Conservation (phyloP, 1,140 invertebrate genomes). For the Drosophila ficusphila region DNA sequence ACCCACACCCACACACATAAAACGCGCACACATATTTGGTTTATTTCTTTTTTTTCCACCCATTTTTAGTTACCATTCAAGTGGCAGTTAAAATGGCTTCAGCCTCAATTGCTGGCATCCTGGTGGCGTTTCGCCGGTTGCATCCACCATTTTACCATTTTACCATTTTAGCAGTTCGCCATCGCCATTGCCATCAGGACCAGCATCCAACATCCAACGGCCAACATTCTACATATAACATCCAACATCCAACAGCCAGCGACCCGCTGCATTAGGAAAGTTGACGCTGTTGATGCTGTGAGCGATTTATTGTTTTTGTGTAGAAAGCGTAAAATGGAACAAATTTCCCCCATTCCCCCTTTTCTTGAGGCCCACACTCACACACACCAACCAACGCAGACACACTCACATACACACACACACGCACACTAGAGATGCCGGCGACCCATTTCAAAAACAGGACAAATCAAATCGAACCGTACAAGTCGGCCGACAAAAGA, state of each 20-base stretch:
- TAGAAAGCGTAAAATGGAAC: conserved; percentile 79
- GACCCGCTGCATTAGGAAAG: conserved; percentile 73
- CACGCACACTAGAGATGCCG: conserved; percentile 10
- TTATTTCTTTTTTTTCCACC: conserved; percentile 6
- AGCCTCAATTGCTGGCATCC: conserved; percentile 72
- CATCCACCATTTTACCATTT: conserved; percentile 41
- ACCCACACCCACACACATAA: conserved; percentile 8
- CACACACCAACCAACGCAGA: too few relatives aligned
- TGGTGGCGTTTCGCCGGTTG: conserved; percentile 28
- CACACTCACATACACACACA: conserved; percentile 1
- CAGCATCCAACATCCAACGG: conserved; percentile 15
- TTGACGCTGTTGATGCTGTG: conserved; percentile 76
- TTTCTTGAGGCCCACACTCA: conserved; percentile 1
- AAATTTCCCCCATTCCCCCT: conserved; percentile 50
- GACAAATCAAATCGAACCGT: conserved; percentile 30
- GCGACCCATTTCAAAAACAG: conserved; percentile 26
- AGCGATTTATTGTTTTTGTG: conserved; percentile 81
- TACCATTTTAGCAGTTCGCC: background rate
- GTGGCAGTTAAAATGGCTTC: conserved; percentile 79
- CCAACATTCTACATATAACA: conserved; percentile 28
- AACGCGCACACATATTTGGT: conserved; percentile 29
- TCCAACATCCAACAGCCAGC: conserved; percentile 29
- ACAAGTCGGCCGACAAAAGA: background rate
- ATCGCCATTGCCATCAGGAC: background rate
- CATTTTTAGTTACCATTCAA: conserved; percentile 64